Conservation (phyloP, 2,888 invertebrate species). For the Linnaemya tessellans region DNA sequence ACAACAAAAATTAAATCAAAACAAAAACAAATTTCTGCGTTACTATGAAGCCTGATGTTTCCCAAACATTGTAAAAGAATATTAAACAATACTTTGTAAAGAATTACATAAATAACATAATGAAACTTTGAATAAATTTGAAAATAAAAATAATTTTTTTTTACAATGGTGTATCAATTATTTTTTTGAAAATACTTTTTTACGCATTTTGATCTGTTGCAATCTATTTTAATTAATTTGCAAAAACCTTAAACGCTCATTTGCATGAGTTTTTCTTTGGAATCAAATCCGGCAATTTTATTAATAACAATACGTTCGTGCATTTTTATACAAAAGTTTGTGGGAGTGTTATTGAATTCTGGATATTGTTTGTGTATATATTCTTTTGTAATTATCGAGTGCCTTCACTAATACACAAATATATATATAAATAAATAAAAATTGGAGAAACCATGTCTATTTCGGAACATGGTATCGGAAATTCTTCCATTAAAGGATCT, state of each 20-base stretch:
- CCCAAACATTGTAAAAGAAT: too few species aligned
- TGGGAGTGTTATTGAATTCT: slow-evolving; percentile 8
- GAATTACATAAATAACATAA: background rate
- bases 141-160: background rate
- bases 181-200: background rate
- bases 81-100: background rate
- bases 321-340: slow-evolving; percentile 17
- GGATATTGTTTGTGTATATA: slow-evolving; percentile 4
- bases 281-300: background rate
- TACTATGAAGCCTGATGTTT: too few species aligned
- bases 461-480: slow-evolving; percentile 63
- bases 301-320: background rate
- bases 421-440: slow-evolving; percentile 56
- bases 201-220: background rate
- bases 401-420: slow-evolving; percentile 24
- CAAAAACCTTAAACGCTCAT: background rate
- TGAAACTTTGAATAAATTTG: background rate
- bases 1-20: slow-evolving; percentile 49
- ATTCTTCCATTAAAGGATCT: slow-evolving; percentile 63
- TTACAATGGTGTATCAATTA: background rate
- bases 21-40: slow-evolving; percentile 6
- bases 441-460: slow-evolving; percentile 67
- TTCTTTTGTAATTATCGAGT: background rate
- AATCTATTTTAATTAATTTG: background rate
- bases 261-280: slow-evolving; percentile 4